phyloP scores from a whole-genome alignment of 2,113 vertebrate genomes.

The Ascaphus truei region DNA sequence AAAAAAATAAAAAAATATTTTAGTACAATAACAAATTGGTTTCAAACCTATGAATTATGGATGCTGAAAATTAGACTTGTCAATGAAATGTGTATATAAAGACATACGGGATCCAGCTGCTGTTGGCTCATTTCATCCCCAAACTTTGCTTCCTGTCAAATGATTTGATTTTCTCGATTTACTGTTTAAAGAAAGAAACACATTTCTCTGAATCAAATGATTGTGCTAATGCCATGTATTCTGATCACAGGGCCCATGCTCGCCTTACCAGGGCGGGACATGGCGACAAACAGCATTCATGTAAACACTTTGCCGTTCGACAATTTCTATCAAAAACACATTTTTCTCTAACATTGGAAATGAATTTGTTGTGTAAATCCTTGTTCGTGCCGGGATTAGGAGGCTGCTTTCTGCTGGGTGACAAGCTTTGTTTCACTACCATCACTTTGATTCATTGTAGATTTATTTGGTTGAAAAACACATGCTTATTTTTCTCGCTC shows the following conservation, averaged over 20 bases:
- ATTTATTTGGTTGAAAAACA: too few relatives aligned
- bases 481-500: too few relatives aligned
- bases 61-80: constrained; percentile 74
- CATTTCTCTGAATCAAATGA: neutral
- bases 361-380: too few relatives aligned
- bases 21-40: constrained; percentile 82
- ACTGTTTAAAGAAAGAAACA: constrained; percentile 2
- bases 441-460: too few relatives aligned
- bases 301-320: constrained; percentile 12
- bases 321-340: too few relatives aligned
- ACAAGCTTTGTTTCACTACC: too few relatives aligned
- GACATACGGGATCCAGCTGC: constrained; percentile 39
- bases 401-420: too few relatives aligned
- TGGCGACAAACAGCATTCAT: neutral
- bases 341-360: too few relatives aligned
- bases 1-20: constrained; percentile 67
- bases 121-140: constrained; percentile 19
- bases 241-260: neutral
- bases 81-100: constrained; percentile 59
- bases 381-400: too few relatives aligned
- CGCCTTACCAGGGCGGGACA: neutral
- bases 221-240: constrained; percentile 21
- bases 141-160: constrained; percentile 36
- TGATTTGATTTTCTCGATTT: constrained; percentile 36
- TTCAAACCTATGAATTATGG: constrained; percentile 78